Evolutionary conservation across 92 coral and sea anemone genomes (phyloP).

Genomic region (Paramuricea clavata): DNA sequence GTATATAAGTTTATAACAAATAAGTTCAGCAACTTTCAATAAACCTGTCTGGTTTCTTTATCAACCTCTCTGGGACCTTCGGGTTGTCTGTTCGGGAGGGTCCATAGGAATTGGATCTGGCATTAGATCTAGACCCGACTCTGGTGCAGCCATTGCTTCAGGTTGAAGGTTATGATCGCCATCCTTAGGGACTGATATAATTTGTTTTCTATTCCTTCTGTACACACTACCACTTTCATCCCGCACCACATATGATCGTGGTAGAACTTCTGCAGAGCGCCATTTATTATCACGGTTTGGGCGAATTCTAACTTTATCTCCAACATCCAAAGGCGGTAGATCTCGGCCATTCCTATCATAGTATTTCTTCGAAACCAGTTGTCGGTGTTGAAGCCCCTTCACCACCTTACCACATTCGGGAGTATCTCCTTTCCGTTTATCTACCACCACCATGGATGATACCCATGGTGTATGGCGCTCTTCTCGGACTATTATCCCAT

Average conservation of each 20-base stretch:
- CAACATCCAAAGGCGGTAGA: conserved; percentile 44
- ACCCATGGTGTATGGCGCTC: conserved; percentile 62
- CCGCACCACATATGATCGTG: conserved; percentile 52
- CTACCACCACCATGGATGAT: conserved; percentile 54
- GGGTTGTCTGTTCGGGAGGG: no score
- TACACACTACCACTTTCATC: conserved; percentile 44
- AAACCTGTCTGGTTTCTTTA: no score
- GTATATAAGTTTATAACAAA: no score
- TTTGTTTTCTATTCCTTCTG: conserved; percentile 56
- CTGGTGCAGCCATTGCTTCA: no score
- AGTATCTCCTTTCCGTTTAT: conserved; percentile 52
- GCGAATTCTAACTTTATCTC: conserved; percentile 60
- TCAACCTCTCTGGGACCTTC: no score
- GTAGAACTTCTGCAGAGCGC: conserved; percentile 55
- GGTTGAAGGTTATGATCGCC: no score
- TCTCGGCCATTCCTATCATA: conserved; percentile 50
- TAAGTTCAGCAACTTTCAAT: no score
- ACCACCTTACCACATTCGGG: conserved; percentile 45
- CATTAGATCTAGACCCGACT: no score
- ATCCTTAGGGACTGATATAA: neutral
- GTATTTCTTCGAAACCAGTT: conserved; percentile 19
- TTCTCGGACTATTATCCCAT: conserved; percentile 68
- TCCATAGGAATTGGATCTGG: no score
- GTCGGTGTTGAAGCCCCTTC: conserved; percentile 49
- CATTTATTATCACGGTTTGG: conserved; percentile 38